phyloP scores from a whole-genome alignment of 23 tunicate species.

The Botrylloides violaceus region DNA sequence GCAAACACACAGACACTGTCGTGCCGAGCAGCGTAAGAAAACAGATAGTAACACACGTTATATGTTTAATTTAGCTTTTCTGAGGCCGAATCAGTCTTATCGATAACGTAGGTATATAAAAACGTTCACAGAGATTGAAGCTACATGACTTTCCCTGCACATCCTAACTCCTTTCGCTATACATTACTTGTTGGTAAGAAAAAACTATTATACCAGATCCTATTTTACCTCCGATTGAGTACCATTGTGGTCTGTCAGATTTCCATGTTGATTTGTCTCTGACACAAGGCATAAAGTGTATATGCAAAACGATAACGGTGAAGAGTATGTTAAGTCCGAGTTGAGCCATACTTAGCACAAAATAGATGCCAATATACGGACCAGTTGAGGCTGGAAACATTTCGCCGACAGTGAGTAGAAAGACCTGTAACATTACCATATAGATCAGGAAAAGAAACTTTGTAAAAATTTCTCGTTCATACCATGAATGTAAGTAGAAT shows the following conservation, averaged over 20 bases:
- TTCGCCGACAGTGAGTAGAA: conserved; percentile 74
- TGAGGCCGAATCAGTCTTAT: no score
- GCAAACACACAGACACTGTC: no score
- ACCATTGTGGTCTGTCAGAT: conserved; percentile 1
- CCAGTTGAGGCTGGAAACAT: conserved; percentile 92
- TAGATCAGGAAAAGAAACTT: background rate
- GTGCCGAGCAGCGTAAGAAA: no score
- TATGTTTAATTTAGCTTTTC: no score
- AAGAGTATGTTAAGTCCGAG: conserved; percentile 59
- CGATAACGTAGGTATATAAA: no score
- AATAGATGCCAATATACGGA: conserved; percentile 75
- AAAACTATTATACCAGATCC: no score
- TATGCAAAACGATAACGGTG: conserved; percentile 63
- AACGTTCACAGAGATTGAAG: no score
- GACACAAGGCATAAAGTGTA: conserved; percentile 57
- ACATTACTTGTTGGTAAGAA: no score
- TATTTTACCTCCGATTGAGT: background rate
- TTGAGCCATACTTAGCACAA: conserved; percentile 68
- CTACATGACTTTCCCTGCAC: no score
- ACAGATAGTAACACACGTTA: no score
- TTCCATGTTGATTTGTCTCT: conserved; percentile 16
- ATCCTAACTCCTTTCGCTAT: no score
- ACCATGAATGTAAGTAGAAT: conserved; percentile 71
- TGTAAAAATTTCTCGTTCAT: background rate
- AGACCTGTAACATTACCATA: conserved; percentile 40